Percentiles rank a stretch among this genome's conserved stretches.
phyloP scores from a whole-genome alignment of 2,113 vertebrate genomes.

The Ondatra zibethicus region DNA sequence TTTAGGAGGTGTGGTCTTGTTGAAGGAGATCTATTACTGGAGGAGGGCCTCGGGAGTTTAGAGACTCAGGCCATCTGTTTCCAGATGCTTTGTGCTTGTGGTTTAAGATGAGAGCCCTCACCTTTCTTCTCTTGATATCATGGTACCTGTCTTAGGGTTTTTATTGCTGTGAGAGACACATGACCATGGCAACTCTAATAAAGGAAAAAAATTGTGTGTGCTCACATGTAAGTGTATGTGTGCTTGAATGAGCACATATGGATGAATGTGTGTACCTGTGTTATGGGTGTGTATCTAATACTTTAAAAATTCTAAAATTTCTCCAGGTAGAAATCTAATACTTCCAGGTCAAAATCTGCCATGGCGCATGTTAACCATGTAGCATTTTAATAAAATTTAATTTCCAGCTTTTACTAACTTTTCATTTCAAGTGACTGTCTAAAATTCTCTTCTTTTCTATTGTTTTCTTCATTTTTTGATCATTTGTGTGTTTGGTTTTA shows the following conservation, averaged over 20 bases:
- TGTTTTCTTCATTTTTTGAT: slow-evolving; percentile 50
- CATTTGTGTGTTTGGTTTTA: slow-evolving; percentile 57
- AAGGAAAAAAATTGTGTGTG: not conserved
- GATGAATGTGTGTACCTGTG: too few species aligned
- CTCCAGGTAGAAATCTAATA: slow-evolving; percentile 10
- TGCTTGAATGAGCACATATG: too few species aligned
- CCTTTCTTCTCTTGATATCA: not conserved
- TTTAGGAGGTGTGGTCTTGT: not conserved
- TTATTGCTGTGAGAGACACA: not conserved
- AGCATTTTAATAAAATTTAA: slow-evolving; percentile 37
- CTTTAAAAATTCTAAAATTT: not conserved
- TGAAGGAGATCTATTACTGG: not conserved
- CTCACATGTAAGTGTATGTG: not conserved
- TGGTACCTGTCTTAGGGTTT: not conserved
- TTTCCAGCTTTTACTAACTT: not conserved
- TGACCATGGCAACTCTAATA: not conserved
- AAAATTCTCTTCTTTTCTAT: slow-evolving; percentile 39
- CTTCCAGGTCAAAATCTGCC: not conserved
- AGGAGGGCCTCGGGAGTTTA: not conserved
- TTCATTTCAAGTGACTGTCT: slow-evolving; percentile 72
- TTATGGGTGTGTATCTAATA: not conserved
- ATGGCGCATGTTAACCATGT: not conserved
- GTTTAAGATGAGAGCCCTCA: not conserved
- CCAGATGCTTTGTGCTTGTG: not conserved
- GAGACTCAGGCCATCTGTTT: not conserved